A percentile compares a stretch with the other conserved stretches of the same genome.
These are phyloP conservation scores for Pemphigus obesinymphae DNA, from an alignment of 1,140 invertebrate species.

Conservation along the genomic window DNA sequence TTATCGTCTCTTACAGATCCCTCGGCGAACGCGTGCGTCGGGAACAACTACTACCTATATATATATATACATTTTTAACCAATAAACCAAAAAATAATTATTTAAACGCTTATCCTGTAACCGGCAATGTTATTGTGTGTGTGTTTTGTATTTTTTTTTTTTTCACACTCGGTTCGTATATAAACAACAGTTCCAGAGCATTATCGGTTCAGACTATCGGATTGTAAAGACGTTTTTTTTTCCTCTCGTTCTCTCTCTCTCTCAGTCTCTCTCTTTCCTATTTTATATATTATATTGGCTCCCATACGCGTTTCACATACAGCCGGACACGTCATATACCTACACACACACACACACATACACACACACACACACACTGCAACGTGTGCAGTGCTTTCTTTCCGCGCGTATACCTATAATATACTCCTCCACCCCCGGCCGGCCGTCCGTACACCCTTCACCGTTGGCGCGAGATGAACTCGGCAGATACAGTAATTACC, in stretches of 20 bases:
- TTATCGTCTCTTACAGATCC: background rate
- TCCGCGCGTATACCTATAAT: too few species aligned
- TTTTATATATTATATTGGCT: slow-evolving; percentile 6
- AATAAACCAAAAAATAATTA: slow-evolving; percentile 24
- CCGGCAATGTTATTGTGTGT: slow-evolving; percentile 22
- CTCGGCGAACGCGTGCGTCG: background rate
- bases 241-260: background rate
- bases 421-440: background rate
- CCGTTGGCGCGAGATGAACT: slow-evolving; percentile 8
- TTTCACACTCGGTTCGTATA: background rate
- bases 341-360: background rate
- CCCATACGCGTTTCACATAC: background rate
- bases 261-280: background rate
- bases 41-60: too few species aligned
- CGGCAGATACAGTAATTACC: slow-evolving; percentile 35
- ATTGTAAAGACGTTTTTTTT: slow-evolving; percentile 11
- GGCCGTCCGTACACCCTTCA: background rate
- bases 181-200: slow-evolving; percentile 29
- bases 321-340: background rate
- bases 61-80: slow-evolving; percentile 28
- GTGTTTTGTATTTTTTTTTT: background rate
- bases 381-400: slow-evolving; percentile 11
- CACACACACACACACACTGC: background rate
- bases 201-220: slow-evolving; percentile 38
- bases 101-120: slow-evolving; percentile 15